Base-by-base conservation (phyloP, 2,888 invertebrate species). In the Hyposoter dolosus region DNA sequence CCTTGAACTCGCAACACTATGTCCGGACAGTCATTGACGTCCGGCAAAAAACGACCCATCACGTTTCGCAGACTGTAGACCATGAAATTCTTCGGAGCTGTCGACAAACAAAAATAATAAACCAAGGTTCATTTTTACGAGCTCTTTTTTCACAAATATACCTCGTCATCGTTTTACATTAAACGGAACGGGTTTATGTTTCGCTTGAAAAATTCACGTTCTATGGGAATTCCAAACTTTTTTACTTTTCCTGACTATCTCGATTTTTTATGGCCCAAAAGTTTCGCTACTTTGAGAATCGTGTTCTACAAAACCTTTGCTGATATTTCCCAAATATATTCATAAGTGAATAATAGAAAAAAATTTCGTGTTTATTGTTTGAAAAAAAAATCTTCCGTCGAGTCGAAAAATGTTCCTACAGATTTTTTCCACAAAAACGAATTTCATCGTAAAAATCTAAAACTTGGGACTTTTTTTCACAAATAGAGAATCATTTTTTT, bases 51-150 rank as follows among this genome's bases (percentile, higher is more conserved):
- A 1, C 99, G 96, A 17, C 97, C 98, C 53, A 98, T 96, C 1
- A 97, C 96, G 91, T 97, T 98, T 90, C 97, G 96, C 89, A 98
- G 97, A 84, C 98, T 98, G 92, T 97, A 98, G 74, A 99, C 95
- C 90, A 99, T 96, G 92, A 98, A 99, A 83, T 97, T 96, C 88
- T 96, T 96, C 0, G 99, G 99, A 66, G 98, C 98, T 97, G 95
- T 40, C 95, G 95, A 68, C 78, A 15, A 60, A 74, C 47, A 0
- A 50, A 35, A 17, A 45, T 10, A 1, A 35, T 23, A 23, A 68
- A 12, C 10, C 9, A 1, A 35, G 3, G 0, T 0, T 50, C 15
- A 45, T 19, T 60, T 28, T 60, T 60, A 15, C 28, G 60, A 28
- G 60, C 28, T 4, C 28, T 60, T 60, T 28, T 60, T 23, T 60